Percentiles rank a stretch among this genome's conserved stretches.
Evolutionary conservation across 2,113 vertebrate genomes (phyloP).

Genomic region (Aptenodytes forsteri): DNA sequence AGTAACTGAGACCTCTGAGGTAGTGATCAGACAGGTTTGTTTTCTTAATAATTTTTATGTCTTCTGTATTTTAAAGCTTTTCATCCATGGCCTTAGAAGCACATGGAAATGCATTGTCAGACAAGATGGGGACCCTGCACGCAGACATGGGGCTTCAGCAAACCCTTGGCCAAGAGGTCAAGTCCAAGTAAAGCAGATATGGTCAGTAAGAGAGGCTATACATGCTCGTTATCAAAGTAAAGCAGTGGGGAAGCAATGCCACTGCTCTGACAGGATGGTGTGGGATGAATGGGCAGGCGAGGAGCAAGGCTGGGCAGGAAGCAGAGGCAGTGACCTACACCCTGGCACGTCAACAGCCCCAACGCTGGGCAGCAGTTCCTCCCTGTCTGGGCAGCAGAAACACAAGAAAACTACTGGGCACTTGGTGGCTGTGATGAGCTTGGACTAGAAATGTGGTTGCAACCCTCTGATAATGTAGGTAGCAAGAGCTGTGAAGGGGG

Average conservation of each 20-base stretch:
- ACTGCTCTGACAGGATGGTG: neutral
- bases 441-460: neutral
- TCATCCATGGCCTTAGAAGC: neutral
- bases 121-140: neutral
- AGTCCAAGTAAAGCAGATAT: neutral
- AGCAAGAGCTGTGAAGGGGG: neutral
- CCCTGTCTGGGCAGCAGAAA: neutral
- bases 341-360: neutral
- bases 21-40: neutral
- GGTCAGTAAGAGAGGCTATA: neutral
- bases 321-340: neutral
- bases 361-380: neutral
- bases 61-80: neutral
- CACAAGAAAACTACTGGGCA: accelerated
- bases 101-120: neutral
- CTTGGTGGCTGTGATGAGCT: neutral
- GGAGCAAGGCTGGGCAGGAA: neutral
- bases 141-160: neutral
- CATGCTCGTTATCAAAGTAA: accelerated
- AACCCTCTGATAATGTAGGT: accelerated
- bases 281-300: accelerated
- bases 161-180: neutral
- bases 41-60: neutral
- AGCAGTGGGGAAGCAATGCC: neutral
- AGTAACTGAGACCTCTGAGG: neutral